phyloP scores from a whole-genome alignment of 2,888 invertebrate species.

The Eupithecia centaureata region DNA sequence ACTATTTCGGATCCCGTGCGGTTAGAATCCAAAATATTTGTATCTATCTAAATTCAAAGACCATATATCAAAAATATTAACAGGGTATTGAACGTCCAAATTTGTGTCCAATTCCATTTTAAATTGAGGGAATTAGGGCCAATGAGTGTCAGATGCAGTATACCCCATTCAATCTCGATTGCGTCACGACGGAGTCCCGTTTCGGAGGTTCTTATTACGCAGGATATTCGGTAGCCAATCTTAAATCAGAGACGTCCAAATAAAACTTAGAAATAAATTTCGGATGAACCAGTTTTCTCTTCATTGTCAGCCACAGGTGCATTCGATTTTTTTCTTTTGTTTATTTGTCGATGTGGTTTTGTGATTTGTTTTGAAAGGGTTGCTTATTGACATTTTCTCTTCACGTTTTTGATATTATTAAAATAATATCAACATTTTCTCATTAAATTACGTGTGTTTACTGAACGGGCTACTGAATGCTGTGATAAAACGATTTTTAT shows the following conservation, averaged over 20 bases:
- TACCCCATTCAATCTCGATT: constrained; percentile 32
- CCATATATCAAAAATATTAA: neutral
- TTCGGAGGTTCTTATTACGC: constrained; percentile 47
- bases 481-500: neutral
- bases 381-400: no score
- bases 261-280: neutral
- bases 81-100: constrained; percentile 11
- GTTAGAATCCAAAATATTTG: neutral
- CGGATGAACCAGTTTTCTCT: constrained; percentile 4
- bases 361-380: neutral
- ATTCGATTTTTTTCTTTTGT: neutral
- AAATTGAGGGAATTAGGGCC: constrained; percentile 40
- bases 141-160: constrained; percentile 47
- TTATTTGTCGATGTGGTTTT: neutral
- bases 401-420: no score
- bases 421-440: no score
- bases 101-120: constrained; percentile 27
- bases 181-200: constrained; percentile 20
- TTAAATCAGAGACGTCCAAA: constrained; percentile 11
- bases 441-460: no score
- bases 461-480: neutral
- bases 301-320: neutral
- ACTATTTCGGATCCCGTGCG: neutral
- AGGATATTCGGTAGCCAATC: constrained; percentile 25
- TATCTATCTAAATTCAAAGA: neutral